These are phyloP conservation scores for Spodoptera littoralis DNA, from an alignment of 2,888 invertebrate genomes.

Conservation along the genomic window DNA sequence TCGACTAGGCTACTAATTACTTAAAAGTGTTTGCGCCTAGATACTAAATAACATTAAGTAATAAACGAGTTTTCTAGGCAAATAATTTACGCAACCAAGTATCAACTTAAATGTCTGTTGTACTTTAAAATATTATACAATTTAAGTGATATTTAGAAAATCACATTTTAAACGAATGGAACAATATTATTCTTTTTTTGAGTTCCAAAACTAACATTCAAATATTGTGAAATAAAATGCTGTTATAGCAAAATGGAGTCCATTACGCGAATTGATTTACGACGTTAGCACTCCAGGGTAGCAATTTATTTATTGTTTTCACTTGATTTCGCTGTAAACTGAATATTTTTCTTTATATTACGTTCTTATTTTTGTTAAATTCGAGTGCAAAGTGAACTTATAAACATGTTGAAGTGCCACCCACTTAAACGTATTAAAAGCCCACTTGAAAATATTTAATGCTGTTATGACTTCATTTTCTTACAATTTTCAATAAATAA, in stretches of 20 bases:
- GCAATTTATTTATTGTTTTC: conserved; percentile 23
- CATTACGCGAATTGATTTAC: conserved; percentile 54
- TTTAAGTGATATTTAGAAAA: no score
- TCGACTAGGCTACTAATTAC: no score
- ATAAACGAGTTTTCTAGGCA: no score
- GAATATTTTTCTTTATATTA: neutral
- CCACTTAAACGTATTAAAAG: conserved; percentile 2
- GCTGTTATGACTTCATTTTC: no score
- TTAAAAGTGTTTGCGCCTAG: no score
- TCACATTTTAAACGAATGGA: no score
- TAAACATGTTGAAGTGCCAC: neutral
- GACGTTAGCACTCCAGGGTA: conserved; percentile 26
- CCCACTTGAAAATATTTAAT: conserved; percentile 9
- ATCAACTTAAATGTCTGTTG: no score
- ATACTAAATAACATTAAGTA: no score
- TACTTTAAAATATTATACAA: no score
- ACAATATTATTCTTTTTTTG: conserved; percentile 9
- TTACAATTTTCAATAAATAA: no score
- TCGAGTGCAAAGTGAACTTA: conserved; percentile 1
- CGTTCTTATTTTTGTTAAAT: conserved; percentile 7
- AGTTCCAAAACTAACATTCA: conserved; percentile 20
- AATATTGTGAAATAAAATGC: conserved; percentile 44
- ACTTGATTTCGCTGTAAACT: conserved; percentile 23
- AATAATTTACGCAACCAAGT: no score
- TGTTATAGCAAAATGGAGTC: conserved; percentile 39